Percentiles rank a stretch among this genome's conserved stretches.
These are phyloP conservation scores for Eupithecia subfuscata DNA, from an alignment of 2,888 invertebrate genomes.

Conservation along the genomic window DNA sequence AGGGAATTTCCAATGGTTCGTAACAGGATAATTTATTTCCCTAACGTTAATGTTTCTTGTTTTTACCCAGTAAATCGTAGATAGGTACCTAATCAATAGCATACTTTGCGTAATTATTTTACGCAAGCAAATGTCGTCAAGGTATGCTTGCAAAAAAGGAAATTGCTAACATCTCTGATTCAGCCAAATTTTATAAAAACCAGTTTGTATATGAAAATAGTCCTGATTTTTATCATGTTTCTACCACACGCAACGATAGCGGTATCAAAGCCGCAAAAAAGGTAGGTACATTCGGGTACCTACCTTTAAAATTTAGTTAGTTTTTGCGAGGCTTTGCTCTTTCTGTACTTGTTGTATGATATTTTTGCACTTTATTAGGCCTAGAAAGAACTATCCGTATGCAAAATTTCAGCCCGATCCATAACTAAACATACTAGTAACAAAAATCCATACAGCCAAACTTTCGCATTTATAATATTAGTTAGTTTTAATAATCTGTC, in stretches of 20 bases:
- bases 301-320: neutral
- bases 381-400: too few species aligned
- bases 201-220: neutral
- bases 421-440: too few species aligned
- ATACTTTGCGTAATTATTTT: neutral
- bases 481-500: neutral
- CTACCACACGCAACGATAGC: neutral
- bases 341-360: too few species aligned
- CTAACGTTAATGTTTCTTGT: neutral
- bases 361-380: too few species aligned
- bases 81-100: neutral
- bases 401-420: too few species aligned
- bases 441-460: too few species aligned
- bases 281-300: neutral
- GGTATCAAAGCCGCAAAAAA: neutral
- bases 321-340: neutral
- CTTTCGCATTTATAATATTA: too few species aligned
- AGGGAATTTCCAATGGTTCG: neutral
- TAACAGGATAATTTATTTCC: slow-evolving; percentile 1
- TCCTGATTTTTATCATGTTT: neutral
- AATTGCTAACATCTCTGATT: neutral
- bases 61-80: neutral
- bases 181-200: neutral
- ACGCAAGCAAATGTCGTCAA: neutral
- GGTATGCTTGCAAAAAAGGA: slow-evolving; percentile 1